Conservation (phyloP, 2,113 vertebrate species). For the Cromileptes altivelis region DNA sequence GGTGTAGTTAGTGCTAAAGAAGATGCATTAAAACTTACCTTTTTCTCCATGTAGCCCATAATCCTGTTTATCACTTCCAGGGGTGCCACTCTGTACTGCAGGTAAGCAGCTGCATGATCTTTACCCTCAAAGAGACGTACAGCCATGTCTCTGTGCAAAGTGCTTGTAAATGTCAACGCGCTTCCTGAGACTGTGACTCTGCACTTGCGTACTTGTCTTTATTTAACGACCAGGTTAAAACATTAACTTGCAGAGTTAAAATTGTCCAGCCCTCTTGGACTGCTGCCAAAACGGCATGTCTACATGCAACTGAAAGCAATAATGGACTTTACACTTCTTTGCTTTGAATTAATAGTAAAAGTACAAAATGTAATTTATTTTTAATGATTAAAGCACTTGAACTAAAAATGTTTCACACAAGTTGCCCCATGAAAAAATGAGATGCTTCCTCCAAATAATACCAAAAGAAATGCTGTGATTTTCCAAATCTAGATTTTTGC, state of each 20-base stretch:
- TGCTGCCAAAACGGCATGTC: no score
- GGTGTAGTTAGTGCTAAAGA: background rate
- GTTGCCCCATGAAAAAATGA: background rate
- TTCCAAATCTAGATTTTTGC: background rate
- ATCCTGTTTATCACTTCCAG: slow-evolving; percentile 74
- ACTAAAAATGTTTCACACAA: background rate
- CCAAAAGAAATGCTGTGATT: background rate
- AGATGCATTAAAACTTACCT: slow-evolving; percentile 70
- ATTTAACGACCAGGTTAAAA: slow-evolving; percentile 15
- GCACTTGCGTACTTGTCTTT: background rate
- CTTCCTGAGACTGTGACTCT: background rate
- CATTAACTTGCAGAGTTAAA: slow-evolving; percentile 20
- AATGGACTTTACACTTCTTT: background rate
- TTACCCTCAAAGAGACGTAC: slow-evolving; percentile 81
- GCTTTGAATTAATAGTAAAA: background rate
- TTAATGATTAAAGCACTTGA: background rate
- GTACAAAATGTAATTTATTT: background rate
- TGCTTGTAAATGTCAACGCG: background rate
- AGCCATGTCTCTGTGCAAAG: slow-evolving; percentile 73
- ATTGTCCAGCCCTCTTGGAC: background rate
- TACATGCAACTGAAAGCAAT: background rate
- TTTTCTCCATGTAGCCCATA: slow-evolving; percentile 78
- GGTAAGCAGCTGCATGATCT: slow-evolving; percentile 79
- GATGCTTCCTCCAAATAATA: background rate
- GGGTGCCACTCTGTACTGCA: slow-evolving; percentile 79